Evolutionary conservation across 1,140 invertebrate species (phyloP), one percentile per base, ranked within the genome.

Genomic region (Aphelenchoides besseyi): DNA sequence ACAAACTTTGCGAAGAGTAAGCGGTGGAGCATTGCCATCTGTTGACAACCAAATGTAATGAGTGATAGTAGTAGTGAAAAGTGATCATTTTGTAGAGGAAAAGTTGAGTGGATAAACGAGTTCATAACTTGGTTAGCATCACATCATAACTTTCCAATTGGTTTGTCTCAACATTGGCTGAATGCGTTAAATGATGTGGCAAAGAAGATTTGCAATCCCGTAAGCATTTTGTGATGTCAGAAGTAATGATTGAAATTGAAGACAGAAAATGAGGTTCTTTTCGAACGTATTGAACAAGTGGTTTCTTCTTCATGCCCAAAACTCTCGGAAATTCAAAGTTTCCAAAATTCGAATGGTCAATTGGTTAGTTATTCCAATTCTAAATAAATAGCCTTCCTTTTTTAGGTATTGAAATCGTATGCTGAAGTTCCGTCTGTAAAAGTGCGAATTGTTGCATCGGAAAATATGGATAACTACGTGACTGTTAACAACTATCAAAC

Each of bases 21-120:
- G n/a, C n/a, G n/a, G n/a, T n/a, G n/a, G n/a, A n/a, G n/a, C n/a
- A n/a, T n/a, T n/a, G n/a, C n/a, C n/a, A n/a, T n/a, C n/a, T n/a
- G n/a, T n/a, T n/a, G n/a, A n/a, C n/a, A n/a, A n/a, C n/a, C n/a
- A n/a, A 61, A 61, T 61, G 41, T 23, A 48, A 48, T 48, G 41
- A 48, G 23, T n/a, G n/a, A n/a, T n/a, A n/a, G n/a, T n/a, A n/a
- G n/a, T n/a, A n/a, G n/a, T n/a, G n/a, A n/a, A n/a, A n/a, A n/a
- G n/a, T n/a, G 18, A 8, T 59, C 5, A 5, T 23, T 35, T 33
- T 66, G 16, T 66, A 66, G 63, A 0, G 32, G 30, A 32, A 18
- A 30, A 53, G 64, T 8, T 16, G 66, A 68, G 9, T 68, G 66
- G 66, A 68, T 63, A 53, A 68, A 68, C 52, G 66, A 68, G 55